phyloP scores from a whole-genome alignment of 2,797 vertebrate species.

The Amniataba percoides region DNA sequence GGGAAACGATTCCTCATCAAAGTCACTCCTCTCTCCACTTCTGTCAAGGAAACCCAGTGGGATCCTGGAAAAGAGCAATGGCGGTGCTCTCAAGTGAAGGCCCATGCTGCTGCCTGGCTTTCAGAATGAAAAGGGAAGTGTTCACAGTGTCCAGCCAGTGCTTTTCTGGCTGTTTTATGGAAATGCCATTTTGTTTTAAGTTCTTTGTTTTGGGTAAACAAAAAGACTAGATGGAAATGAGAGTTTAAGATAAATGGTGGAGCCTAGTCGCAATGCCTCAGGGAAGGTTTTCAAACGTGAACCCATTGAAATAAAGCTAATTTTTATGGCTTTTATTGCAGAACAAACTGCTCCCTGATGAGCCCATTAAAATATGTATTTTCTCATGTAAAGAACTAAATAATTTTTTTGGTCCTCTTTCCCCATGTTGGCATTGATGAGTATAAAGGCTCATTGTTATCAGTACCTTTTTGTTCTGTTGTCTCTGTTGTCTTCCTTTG shows the following conservation, averaged over 20 bases:
- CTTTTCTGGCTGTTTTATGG: constrained; percentile 63
- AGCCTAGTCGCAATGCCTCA: constrained; percentile 36
- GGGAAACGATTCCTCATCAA: constrained; percentile 71
- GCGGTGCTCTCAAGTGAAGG: constrained; percentile 44
- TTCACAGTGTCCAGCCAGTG: constrained; percentile 40
- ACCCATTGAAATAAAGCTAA: constrained; percentile 60
- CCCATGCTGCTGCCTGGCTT: constrained; percentile 48
- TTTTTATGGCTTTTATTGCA: constrained; percentile 55
- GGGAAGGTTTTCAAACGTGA: constrained; percentile 66
- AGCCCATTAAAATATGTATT: constrained; percentile 61
- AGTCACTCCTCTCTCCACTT: constrained; percentile 66
- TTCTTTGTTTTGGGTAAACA: constrained; percentile 74
- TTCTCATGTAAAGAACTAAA: constrained; percentile 51
- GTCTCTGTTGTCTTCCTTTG: constrained; percentile 54
- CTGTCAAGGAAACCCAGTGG: constrained; percentile 74
- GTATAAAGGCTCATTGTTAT: constrained; percentile 46
- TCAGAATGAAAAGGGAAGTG: constrained; percentile 58
- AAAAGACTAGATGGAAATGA: constrained; percentile 63
- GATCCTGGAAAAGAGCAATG: constrained; percentile 63
- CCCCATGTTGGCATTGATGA: constrained; percentile 21
- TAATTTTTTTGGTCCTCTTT: constrained; percentile 16
- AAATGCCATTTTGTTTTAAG: constrained; percentile 71
- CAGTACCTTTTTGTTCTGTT: constrained; percentile 47
- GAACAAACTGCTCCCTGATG: constrained; percentile 70
- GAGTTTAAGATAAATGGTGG: constrained; percentile 68